phyloP scores from a whole-genome alignment of 2,797 vertebrate genomes.

The Botia almorhae region DNA sequence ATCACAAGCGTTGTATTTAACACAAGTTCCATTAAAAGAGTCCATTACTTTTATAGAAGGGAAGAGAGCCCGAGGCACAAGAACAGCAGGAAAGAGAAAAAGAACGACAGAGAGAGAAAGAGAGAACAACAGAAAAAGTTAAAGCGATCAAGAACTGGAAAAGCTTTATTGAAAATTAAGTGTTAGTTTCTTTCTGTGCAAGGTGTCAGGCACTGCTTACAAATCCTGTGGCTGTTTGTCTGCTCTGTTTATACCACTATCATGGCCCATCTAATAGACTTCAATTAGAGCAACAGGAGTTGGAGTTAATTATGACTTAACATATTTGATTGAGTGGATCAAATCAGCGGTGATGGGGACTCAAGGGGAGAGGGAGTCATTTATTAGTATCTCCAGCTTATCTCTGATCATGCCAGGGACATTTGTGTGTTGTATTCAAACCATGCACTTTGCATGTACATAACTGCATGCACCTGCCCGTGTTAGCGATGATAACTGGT shows the following conservation, averaged over 20 bases:
- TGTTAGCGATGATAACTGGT: slow-evolving; percentile 24
- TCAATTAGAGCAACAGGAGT: slow-evolving; percentile 83
- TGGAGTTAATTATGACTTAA: slow-evolving; percentile 84
- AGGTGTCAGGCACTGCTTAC: slow-evolving; percentile 65
- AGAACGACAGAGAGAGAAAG: slow-evolving; percentile 48
- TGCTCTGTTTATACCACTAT: slow-evolving; percentile 78
- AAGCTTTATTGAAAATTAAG: slow-evolving; percentile 87
- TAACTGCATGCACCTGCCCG: slow-evolving; percentile 50
- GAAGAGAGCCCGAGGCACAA: slow-evolving; percentile 76
- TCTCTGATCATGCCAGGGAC: slow-evolving; percentile 47
- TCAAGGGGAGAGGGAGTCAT: slow-evolving; percentile 66
- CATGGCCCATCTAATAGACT: slow-evolving; percentile 79
- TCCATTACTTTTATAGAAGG: slow-evolving; percentile 81
- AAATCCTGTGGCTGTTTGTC: slow-evolving; percentile 49
- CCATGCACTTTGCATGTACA: slow-evolving; percentile 56
- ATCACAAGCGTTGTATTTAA: slow-evolving; percentile 81
- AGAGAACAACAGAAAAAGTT: slow-evolving; percentile 4
- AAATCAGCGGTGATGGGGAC: slow-evolving; percentile 69
- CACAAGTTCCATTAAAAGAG: slow-evolving; percentile 84
- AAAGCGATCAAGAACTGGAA: slow-evolving; percentile 70
- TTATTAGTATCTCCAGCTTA: slow-evolving; percentile 49
- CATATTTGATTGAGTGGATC: slow-evolving; percentile 82
- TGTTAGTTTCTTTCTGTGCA: slow-evolving; percentile 83
- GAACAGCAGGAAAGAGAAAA: slow-evolving; percentile 36
- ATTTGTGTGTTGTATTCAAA: slow-evolving; percentile 65